Evolutionary conservation across 2,888 invertebrate species (phyloP).

Genomic region (Conistra vaccinii): DNA sequence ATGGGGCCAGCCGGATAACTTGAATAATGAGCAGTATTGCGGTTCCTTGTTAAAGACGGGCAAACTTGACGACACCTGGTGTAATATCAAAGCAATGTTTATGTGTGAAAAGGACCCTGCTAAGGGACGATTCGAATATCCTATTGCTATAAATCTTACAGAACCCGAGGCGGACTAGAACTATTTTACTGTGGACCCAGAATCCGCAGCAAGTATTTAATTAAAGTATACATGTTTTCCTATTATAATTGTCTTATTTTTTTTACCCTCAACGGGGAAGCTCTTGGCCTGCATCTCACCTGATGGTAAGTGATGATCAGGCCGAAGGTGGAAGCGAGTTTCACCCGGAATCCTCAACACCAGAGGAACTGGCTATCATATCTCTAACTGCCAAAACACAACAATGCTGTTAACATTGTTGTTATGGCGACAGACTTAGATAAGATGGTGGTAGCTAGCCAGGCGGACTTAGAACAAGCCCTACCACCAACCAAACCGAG

Average conservation of each 20-base stretch:
- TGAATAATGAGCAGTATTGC: constrained; percentile 4
- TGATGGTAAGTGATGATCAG: too few relatives aligned
- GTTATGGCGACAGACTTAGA: too few relatives aligned
- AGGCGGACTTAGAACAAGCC: too few relatives aligned
- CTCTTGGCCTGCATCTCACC: too few relatives aligned
- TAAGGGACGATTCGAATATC: neutral
- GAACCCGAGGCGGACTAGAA: neutral
- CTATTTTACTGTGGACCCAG: neutral
- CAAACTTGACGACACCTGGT: constrained; percentile 28
- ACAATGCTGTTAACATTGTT: too few relatives aligned
- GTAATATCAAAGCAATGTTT: constrained; percentile 15
- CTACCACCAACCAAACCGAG: too few relatives aligned
- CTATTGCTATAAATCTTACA: neutral
- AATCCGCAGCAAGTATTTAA: neutral
- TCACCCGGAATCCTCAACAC: too few relatives aligned
- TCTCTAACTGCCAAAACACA: too few relatives aligned
- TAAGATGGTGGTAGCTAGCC: too few relatives aligned
- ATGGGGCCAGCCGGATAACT: constrained; percentile 27
- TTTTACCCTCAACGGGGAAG: too few relatives aligned
- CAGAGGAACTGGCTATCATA: too few relatives aligned
- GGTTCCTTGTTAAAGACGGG: constrained; percentile 15
- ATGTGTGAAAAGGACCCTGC: constrained; percentile 25
- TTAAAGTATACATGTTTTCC: neutral
- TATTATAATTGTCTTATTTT: neutral
- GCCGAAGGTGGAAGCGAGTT: too few relatives aligned